Base-by-base conservation (phyloP, 2,888 invertebrate genomes). In the Hyppa rectilinea region DNA sequence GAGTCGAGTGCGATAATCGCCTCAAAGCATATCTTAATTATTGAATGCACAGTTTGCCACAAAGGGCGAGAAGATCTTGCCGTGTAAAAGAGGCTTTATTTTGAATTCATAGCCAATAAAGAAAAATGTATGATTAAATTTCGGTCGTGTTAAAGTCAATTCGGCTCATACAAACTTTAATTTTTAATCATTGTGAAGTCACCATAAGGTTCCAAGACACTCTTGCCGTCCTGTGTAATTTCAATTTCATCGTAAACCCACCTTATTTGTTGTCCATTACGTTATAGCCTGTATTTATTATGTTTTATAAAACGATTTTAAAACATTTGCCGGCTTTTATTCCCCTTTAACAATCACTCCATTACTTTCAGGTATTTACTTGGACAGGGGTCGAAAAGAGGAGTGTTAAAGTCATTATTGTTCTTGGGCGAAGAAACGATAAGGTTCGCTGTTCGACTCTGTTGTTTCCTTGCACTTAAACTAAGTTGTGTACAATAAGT, bases 271-370 rank as follows among this genome's bases (percentile, higher is more conserved):
- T 94, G 89, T 92, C 85, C 82, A 89, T 92, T 93, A 87, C 79
- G 89, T 94, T 93, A 89, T 86, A 93, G 93, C 93, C 89, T 94
- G 94, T 94, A 94, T 94, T 94, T 94, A 94, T 94, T 95, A 92
- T 93, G 95, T 94, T 95, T 94, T 94, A 94, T 95, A 95, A 94
- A 95, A 94, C 86, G 65, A 89, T 90, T 93, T 91, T 87, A 82
- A 90, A 91, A 91, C 53, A 65, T 58, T 45, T 0, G 17, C n/a
- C 5, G 43, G 7, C 2, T 70, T 73, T 79, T 72, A 72, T 66
- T 78, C 29, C 45, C 31, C 26, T 3, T 40, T 23, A 10, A 10
- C n/a, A 53, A 12, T 10, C 17, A 47, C 14, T 47, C 0, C 34
- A 17, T 43, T 55, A 31, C 0, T 66, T 73, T 73, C 52, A 75